These are phyloP conservation scores for Triplophysa yarkandensis DNA, from an alignment of 2,797 vertebrate species.

Conservation along the genomic window DNA sequence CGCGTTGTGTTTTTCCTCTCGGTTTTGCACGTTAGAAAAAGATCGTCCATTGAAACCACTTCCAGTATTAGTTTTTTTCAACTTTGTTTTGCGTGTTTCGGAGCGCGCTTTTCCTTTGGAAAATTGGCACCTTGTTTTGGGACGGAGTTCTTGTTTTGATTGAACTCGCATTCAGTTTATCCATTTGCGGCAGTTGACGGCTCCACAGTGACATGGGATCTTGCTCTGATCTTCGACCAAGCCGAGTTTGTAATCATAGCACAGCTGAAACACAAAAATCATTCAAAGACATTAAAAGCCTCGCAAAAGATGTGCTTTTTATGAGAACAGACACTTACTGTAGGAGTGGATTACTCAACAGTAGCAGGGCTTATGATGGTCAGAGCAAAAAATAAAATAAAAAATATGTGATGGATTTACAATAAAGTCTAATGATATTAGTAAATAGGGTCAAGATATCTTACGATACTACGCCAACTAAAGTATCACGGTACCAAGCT, in stretches of 20 bases:
- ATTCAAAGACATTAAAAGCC: slow-evolving; percentile 1
- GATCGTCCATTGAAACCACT: slow-evolving; percentile 35
- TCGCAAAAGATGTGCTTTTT: too few relatives aligned
- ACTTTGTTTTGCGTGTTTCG: slow-evolving; percentile 63
- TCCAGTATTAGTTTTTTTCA: slow-evolving; percentile 58
- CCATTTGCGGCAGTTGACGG: slow-evolving; percentile 98
- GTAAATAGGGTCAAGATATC: too few relatives aligned
- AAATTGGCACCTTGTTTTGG: slow-evolving; percentile 71
- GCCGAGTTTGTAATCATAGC: slow-evolving; percentile 98
- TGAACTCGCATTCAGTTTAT: slow-evolving; percentile 82
- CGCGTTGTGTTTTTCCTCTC: slow-evolving; percentile 71
- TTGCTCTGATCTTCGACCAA: slow-evolving; percentile 90
- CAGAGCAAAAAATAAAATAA: background rate
- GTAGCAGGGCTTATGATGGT: background rate
- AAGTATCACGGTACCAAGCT: too few relatives aligned
- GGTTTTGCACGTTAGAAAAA: slow-evolving; percentile 45
- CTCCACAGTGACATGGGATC: slow-evolving; percentile 94
- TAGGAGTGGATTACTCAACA: background rate
- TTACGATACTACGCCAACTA: too few relatives aligned
- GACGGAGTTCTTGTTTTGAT: slow-evolving; percentile 73
- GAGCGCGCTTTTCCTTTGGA: slow-evolving; percentile 72
- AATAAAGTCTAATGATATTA: too few relatives aligned
- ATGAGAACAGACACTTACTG: background rate
- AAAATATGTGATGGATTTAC: too few relatives aligned
- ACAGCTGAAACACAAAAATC: slow-evolving; percentile 80